Evolutionary conservation across 2,797 vertebrate species (phyloP).

Genomic region (Eospalax fontanierii): DNA sequence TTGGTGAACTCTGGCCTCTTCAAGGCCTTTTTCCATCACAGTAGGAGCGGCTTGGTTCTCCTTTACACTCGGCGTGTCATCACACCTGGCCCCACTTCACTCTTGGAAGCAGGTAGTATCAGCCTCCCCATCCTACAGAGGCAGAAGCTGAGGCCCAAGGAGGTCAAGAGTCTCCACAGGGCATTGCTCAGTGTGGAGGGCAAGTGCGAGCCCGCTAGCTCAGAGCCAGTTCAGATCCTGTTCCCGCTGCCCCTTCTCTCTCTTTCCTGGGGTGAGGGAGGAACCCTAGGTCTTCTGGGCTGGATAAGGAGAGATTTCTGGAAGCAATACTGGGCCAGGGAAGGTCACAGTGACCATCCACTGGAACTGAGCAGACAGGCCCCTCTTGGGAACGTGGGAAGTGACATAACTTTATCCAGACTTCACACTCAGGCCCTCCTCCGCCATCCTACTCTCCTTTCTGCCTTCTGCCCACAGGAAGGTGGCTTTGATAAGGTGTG

Average conservation of each 20-base stretch:
- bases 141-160: not conserved
- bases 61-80: no score
- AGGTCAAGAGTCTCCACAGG: not conserved
- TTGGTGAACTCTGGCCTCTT: no score
- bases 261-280: not conserved
- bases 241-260: no score
- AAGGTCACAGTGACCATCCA: not conserved
- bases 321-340: not conserved
- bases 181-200: not conserved
- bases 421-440: not conserved
- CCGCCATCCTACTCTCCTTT: not conserved
- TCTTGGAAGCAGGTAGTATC: not conserved
- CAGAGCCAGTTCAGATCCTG: not conserved
- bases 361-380: not conserved
- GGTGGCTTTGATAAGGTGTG: not conserved
- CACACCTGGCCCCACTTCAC: not conserved
- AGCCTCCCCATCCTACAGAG: not conserved
- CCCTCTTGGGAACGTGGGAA: not conserved
- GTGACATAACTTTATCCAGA: not conserved
- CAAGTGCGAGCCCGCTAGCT: not conserved
- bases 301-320: not conserved
- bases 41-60: no score
- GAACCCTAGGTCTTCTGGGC: no score
- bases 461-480: no score
- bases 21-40: no score